These are phyloP conservation scores for Oscheius sp. DNA, from an alignment of 2,888 invertebrate genomes.

Conservation along the genomic window DNA sequence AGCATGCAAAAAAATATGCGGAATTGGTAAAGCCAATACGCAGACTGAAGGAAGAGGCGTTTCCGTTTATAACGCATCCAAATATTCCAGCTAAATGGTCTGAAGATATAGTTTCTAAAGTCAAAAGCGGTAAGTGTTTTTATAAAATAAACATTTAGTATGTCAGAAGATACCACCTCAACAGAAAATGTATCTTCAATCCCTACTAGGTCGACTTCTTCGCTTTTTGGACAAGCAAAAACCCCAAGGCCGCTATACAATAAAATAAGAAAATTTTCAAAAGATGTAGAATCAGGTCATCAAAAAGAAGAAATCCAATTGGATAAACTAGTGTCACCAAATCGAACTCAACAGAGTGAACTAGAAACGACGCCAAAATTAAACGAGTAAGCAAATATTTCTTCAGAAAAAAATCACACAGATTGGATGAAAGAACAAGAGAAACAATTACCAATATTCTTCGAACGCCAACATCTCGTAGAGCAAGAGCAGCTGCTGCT, in stretches of 20 bases:
- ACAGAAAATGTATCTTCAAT: neutral
- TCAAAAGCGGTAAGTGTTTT: neutral
- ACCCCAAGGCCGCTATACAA: neutral
- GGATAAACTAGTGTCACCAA: neutral
- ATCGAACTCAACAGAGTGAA: neutral
- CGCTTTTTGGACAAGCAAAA: neutral
- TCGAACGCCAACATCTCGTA: constrained; percentile 9
- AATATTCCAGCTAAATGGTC: neutral
- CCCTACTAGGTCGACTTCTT: neutral
- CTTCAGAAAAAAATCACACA: neutral
- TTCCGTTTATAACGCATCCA: no score
- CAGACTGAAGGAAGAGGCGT: neutral
- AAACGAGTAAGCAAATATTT: neutral
- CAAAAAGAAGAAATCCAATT: neutral
- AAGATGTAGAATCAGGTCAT: neutral
- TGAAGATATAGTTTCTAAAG: neutral
- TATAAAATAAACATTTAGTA: neutral
- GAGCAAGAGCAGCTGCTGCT: constrained; percentile 18
- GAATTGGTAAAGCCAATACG: no score
- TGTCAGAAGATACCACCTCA: neutral
- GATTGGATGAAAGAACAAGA: constrained; percentile 6
- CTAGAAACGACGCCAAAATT: neutral
- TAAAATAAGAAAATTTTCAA: neutral
- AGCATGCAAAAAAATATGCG: no score
- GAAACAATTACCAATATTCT: constrained; percentile 2